Evolutionary conservation across 2,113 vertebrate species (phyloP).

Genomic region (Phaethon lepturus): DNA sequence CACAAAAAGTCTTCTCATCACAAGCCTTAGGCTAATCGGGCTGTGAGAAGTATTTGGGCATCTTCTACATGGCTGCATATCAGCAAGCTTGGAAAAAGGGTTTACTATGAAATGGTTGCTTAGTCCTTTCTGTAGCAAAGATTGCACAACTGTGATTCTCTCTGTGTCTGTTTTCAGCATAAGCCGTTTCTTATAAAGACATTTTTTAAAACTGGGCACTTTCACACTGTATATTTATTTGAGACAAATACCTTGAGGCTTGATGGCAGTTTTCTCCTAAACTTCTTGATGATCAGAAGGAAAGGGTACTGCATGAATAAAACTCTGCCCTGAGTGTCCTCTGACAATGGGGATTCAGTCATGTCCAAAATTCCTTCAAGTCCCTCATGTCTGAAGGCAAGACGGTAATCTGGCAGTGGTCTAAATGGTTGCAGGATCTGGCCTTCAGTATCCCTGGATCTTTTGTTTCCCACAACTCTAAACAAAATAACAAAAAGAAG

Average conservation of each 20-base stretch:
- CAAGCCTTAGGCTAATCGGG: neutral
- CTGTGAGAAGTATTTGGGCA: slow-evolving; percentile 4
- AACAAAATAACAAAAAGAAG: neutral
- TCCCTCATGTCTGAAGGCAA: neutral
- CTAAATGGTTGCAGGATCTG: neutral
- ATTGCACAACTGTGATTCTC: slow-evolving; percentile 20
- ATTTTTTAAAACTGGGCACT: neutral
- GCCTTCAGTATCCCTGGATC: neutral
- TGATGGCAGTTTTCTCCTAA: slow-evolving; percentile 16
- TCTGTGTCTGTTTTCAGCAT: slow-evolving; percentile 4
- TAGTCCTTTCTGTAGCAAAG: neutral
- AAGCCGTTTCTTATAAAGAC: neutral
- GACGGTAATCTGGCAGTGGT: neutral
- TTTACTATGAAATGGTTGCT: neutral
- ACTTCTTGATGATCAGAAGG: neutral
- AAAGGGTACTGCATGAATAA: neutral
- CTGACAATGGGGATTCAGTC: neutral
- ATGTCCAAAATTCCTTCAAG: neutral
- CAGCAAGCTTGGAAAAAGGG: neutral
- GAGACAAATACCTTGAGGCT: slow-evolving; percentile 31
- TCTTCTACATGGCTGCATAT: neutral
- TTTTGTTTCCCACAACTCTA: neutral
- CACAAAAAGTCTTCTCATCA: neutral
- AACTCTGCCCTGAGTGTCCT: neutral
- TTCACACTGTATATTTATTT: neutral